Evolutionary conservation across 2,113 vertebrate species (phyloP).

Genomic region (Eptatretus burgeri): DNA sequence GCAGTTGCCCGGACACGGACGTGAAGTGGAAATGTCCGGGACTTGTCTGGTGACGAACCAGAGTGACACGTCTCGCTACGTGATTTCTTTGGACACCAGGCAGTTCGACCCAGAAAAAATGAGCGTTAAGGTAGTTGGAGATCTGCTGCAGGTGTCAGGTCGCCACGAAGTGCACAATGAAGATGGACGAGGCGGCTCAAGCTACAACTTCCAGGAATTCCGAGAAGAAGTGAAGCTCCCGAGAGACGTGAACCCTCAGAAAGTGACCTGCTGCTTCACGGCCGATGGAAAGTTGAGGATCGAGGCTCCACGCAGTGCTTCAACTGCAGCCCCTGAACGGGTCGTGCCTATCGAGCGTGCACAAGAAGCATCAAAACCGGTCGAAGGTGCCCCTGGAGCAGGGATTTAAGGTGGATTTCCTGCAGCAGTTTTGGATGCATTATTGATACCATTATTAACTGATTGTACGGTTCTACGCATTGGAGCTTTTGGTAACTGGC

Average conservation of each 20-base stretch:
- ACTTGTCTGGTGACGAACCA: too few species aligned
- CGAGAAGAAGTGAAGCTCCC: slow-evolving; percentile 1
- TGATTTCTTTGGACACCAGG: not conserved
- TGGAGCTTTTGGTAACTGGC: too few species aligned
- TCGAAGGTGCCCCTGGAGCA: too few species aligned
- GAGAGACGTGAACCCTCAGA: slow-evolving; percentile 5
- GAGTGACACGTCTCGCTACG: not conserved
- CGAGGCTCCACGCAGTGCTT: not conserved
- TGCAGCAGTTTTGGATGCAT: too few species aligned
- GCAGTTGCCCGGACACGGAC: too few species aligned
- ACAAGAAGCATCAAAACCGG: too few species aligned
- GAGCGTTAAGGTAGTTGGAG: not conserved
- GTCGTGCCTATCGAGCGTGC: not conserved
- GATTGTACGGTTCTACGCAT: too few species aligned
- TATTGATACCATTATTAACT: too few species aligned
- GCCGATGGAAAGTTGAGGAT: not conserved
- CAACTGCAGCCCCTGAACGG: not conserved
- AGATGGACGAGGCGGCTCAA: not conserved
- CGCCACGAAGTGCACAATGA: not conserved
- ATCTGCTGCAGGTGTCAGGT: not conserved
- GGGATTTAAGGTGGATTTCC: too few species aligned
- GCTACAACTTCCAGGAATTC: not conserved
- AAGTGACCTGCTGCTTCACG: slow-evolving; percentile 1
- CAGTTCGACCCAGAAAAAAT: not conserved
- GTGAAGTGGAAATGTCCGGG: too few species aligned